phyloP scores from a whole-genome alignment of 2,797 vertebrate species.

The Helarctos malayanus region DNA sequence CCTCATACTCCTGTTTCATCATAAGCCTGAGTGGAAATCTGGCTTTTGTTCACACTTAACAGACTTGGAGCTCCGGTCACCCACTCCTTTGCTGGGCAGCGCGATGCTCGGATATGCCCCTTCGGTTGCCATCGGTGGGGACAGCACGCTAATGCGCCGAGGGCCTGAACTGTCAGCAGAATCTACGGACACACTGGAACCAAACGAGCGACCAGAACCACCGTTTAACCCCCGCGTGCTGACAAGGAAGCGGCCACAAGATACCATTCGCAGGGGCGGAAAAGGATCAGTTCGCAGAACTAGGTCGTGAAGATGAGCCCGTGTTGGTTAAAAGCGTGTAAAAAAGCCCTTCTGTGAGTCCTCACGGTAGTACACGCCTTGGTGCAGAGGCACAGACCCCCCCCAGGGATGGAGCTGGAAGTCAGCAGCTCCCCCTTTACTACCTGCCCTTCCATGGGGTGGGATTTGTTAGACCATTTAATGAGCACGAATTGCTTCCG shows the following conservation, averaged over 20 bases:
- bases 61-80: not conserved
- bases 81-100: not conserved
- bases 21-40: not conserved
- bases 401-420: not conserved
- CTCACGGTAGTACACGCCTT: not conserved
- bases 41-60: not conserved
- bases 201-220: not conserved
- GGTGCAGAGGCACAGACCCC: not conserved
- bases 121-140: not conserved
- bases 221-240: accelerated
- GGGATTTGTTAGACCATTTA: not conserved
- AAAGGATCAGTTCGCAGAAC: not conserved
- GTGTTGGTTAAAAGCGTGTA: not conserved
- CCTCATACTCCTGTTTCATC: not conserved
- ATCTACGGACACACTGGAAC: not conserved
- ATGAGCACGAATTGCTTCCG: not conserved
- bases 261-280: not conserved
- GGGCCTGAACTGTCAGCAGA: not conserved
- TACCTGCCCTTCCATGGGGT: not conserved
- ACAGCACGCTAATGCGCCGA: accelerated
- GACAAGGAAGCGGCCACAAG: not conserved
- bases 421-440: not conserved
- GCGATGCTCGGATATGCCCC: accelerated
- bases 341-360: not conserved
- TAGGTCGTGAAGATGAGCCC: not conserved